Conservation (phyloP, 2,113 vertebrate genomes). For the Vulpes ferrilata region DNA sequence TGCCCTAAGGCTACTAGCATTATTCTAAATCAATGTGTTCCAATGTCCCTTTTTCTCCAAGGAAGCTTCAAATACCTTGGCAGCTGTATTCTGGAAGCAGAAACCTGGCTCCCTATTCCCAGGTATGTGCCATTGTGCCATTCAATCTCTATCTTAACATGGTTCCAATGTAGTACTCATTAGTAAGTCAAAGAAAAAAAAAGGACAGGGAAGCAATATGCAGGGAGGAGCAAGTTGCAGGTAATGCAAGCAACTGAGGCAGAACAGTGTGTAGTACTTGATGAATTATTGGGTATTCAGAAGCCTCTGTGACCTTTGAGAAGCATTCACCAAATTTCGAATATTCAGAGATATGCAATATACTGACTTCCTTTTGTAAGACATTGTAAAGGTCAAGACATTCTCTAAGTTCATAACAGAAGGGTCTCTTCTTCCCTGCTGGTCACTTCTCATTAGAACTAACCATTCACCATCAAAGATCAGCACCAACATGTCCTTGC, state of each 20-base stretch:
- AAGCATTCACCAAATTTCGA: constrained; percentile 63
- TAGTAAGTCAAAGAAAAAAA: neutral
- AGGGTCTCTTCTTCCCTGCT: constrained; percentile 66
- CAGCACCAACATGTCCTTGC: constrained; percentile 64
- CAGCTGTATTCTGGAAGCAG: neutral
- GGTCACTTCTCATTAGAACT: constrained; percentile 74
- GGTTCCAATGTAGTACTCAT: neutral
- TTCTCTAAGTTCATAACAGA: constrained; percentile 68
- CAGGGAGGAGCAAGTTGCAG: neutral
- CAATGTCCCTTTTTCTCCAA: neutral
- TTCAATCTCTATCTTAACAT: neutral
- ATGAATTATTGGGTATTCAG: constrained; percentile 8
- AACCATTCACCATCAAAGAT: constrained; percentile 65
- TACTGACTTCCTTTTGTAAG: constrained; percentile 68
- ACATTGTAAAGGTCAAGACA: constrained; percentile 75
- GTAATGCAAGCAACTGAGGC: neutral
- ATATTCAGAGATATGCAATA: constrained; percentile 75
- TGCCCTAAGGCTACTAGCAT: neutral
- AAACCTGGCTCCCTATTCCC: neutral
- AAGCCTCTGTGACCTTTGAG: constrained; percentile 51
- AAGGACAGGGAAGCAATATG: neutral
- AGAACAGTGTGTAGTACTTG: neutral
- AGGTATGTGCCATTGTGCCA: neutral
- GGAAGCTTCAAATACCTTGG: neutral
- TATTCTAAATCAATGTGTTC: neutral